Evolutionary conservation across 2,888 invertebrate species (phyloP), one percentile per base, ranked within the genome.

Genomic region (Tenodera sinensis): DNA sequence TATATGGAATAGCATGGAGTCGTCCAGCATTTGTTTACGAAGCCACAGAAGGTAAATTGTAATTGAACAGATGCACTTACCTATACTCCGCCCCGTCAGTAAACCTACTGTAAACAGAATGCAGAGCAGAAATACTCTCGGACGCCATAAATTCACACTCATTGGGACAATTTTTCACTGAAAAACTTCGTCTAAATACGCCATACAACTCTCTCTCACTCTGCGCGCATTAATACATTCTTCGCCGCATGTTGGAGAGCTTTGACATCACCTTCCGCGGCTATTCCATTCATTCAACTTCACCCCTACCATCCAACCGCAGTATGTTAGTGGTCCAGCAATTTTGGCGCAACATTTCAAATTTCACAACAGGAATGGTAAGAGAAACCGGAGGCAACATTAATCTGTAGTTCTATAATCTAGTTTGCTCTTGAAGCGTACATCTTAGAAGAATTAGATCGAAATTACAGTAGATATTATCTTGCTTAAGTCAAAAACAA

Each of bases 141-240:
- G n/a, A 95, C 96, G 96, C 96, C 96, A 96, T 96, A 96, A 95
- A 96, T 95, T 95, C 95, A 94, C 94, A 95, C 94, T 95, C 96
- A 96, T 96, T 95, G 95, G 96, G 95, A 93, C 92, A 93, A 92
- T 92, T 92, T 92, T 92, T 92, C 94, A 92, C 92, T 92, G 92
- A 92, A 91, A 92, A 92, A 92, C 92, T 91, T 91, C 90, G 90
- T 91, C 91, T 90, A 91, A 91, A 92, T 91, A 91, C 91, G 91
- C 91, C 91, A 91, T 91, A 91, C 88, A 91, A 91, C 90, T 90
- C 91, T 84, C 91, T 90, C 91, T 84, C 91, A 90, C 90, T 91
- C 87, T 88, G 89, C 90, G 91, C 91, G 91, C 89, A 91, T 90
- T 90, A 89, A 91, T 91, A 91, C 91, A 90, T 88, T 90, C 86